Evolutionary conservation across 2,797 vertebrate species (phyloP).

Genomic region (Acropternis orthonyx): DNA sequence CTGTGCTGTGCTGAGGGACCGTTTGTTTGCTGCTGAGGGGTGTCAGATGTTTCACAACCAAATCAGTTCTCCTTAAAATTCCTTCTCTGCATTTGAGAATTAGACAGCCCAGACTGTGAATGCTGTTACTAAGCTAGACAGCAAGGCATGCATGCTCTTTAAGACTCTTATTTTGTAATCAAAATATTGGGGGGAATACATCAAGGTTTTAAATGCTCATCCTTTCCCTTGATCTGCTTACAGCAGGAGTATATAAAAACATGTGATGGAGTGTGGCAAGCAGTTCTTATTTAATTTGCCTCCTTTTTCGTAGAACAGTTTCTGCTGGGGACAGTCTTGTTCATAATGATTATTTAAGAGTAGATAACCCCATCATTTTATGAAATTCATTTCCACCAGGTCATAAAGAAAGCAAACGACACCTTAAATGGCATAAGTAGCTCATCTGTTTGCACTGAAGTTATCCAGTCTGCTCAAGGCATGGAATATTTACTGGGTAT

Average conservation of each 20-base stretch:
- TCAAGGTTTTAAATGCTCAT: background rate
- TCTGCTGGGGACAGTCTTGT: background rate
- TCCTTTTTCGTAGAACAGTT: background rate
- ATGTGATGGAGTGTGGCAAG: background rate
- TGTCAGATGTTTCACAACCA: background rate
- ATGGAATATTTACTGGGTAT: slow-evolving; percentile 98
- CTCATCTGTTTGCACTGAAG: slow-evolving; percentile 96
- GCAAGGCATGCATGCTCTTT: background rate
- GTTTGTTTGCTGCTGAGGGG: accelerated
- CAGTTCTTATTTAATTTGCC: background rate
- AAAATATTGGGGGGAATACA: background rate
- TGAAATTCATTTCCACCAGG: slow-evolving; percentile 75
- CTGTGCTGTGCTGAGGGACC: background rate
- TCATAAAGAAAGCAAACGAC: slow-evolving; percentile 97
- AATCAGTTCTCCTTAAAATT: background rate
- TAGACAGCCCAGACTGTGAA: background rate
- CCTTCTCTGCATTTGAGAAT: background rate
- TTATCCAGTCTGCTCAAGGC: slow-evolving; percentile 97
- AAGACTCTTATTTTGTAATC: background rate
- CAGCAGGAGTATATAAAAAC: background rate
- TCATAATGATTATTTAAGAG: background rate
- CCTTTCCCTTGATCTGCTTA: background rate
- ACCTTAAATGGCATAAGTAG: slow-evolving; percentile 97
- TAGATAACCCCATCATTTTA: background rate
- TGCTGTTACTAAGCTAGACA: background rate